phyloP scores from a whole-genome alignment of 2,797 vertebrate species.

The Lepilemur ruficaudatus region DNA sequence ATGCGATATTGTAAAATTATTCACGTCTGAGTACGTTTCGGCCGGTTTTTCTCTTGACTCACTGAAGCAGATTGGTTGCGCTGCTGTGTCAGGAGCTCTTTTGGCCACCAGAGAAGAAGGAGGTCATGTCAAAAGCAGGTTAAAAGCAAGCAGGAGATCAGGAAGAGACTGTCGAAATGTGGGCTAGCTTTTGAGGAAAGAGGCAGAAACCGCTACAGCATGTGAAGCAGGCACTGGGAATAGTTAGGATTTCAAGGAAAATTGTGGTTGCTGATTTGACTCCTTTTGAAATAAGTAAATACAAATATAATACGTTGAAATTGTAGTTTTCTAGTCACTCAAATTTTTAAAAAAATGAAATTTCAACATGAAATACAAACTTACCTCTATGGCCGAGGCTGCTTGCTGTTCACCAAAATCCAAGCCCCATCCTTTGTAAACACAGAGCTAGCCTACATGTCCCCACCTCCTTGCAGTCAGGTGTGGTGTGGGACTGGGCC shows the following conservation, averaged over 20 bases:
- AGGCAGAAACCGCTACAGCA: not conserved
- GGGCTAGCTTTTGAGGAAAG: not conserved
- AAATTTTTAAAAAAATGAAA: not conserved
- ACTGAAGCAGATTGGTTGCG: too few species aligned
- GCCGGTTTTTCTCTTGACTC: not conserved
- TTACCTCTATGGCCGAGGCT: not conserved
- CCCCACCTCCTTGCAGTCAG: too few species aligned
- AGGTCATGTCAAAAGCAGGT: not conserved
- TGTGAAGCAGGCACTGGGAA: not conserved
- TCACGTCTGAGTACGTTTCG: not conserved
- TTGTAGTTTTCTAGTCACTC: not conserved
- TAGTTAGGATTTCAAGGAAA: not conserved
- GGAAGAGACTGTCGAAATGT: not conserved
- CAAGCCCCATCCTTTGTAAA: not conserved
- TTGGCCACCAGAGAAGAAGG: not conserved
- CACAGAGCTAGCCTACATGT: not conserved
- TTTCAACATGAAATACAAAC: not conserved
- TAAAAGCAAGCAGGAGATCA: not conserved
- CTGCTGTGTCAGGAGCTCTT: not conserved
- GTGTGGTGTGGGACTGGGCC: too few species aligned
- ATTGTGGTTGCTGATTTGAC: not conserved
- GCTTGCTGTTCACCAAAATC: not conserved
- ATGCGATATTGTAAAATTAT: not conserved
- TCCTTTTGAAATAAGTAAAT: not conserved
- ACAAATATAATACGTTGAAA: not conserved